Evolutionary conservation across 2,797 vertebrate genomes (phyloP), one percentile per base, ranked within the genome.

Genomic region (Lepidocolaptes lacrymiger): DNA sequence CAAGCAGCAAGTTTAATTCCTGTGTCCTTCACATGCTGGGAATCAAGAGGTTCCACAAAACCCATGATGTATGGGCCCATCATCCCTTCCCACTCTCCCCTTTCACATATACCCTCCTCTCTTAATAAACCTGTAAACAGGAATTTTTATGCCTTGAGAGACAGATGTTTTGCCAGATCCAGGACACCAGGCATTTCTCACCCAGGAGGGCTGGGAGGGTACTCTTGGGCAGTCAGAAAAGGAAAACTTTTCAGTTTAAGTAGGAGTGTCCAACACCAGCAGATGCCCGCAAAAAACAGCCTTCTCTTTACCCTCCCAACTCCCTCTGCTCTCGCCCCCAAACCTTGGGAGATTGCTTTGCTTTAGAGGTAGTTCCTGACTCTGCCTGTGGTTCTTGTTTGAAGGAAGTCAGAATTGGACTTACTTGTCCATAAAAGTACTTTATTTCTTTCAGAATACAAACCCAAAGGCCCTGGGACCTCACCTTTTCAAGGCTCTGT

Each of bases 11-110:
- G 27, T 61, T 87, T 59, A 59, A 49, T 28, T 73, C 32, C 18
- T 0, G 1, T 34, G 41, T 58, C 64, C 68, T 71, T 76, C 9
- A 5, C 6, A 11, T 28, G 44, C 54, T 36, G 43, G 41, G 32
- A 71, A 89, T 61, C 30, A 48, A 26, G 27, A 75, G 11, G 17
- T 48, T 91, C 66, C 48, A 37, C 51, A 55, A 68, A 58, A 77
- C 26, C 36, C 14, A 34, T 16, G n/a, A 21, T 0, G 0, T 37
- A 44, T 62, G 44, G 44, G 22, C 44, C 44, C 44, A 46, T 59
- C 12, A 44, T 91, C 30, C 32, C 48, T 27, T 84, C 55, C 64
- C 32, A 37, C 36, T 68, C 61, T 82, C 18, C 34, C 27, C 26
- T 77, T 54, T 41, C 59, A 80, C 2, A 2, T 26, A 69, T 39